These are phyloP conservation scores for Steinernema scapterisci DNA, from an alignment of 2,888 invertebrate species.

Conservation along the genomic window DNA sequence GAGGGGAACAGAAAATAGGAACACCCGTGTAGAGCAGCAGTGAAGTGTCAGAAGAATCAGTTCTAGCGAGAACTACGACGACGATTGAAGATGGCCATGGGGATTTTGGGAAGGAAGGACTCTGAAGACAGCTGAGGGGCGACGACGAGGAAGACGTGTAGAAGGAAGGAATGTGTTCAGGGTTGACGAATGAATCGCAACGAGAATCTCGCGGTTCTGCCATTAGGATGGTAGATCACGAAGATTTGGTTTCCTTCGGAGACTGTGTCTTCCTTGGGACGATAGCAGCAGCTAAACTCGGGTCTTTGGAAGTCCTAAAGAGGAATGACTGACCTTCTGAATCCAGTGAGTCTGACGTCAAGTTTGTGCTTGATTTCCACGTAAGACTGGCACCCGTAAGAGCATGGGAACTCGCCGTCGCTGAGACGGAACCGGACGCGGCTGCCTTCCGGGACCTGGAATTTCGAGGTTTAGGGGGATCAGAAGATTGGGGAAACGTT, in stretches of 20 bases:
- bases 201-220: constrained; percentile 65
- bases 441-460: constrained; percentile 61
- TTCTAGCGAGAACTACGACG: constrained; percentile 24
- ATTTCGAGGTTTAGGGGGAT: not conserved
- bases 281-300: constrained; percentile 62
- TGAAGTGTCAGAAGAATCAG: not conserved
- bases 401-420: constrained; percentile 67
- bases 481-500: not conserved
- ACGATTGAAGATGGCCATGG: constrained; percentile 18
- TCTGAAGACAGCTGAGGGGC: not conserved
- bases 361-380: constrained; percentile 67
- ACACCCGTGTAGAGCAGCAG: constrained; percentile 4
- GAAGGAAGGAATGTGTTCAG: constrained; percentile 31
- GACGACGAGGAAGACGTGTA: not conserved
- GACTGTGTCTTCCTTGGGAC: constrained; percentile 66
- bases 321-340: constrained; percentile 57
- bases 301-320: not conserved
- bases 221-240: constrained; percentile 66
- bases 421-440: constrained; percentile 64
- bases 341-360: constrained; percentile 65
- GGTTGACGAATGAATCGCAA: constrained; percentile 62
- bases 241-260: constrained; percentile 66
- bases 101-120: not conserved
- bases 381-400: constrained; percentile 63
- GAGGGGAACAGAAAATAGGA: constrained; percentile 11